Conservation (phyloP, 1,140 invertebrate genomes). For the Octopus sinensis region DNA sequence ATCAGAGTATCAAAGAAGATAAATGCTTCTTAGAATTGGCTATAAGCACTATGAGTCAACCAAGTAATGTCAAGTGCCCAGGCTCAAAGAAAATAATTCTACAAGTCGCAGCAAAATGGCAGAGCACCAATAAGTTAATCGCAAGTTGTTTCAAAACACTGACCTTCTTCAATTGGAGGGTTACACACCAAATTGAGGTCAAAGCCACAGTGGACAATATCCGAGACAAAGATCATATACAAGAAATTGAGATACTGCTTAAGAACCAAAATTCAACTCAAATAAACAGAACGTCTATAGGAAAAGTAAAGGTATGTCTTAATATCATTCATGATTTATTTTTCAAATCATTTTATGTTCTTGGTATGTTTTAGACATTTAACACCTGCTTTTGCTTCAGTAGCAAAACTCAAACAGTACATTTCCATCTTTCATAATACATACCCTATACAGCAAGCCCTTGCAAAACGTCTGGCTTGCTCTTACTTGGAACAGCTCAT, state of each 20-base stretch:
- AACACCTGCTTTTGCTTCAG: too few relatives aligned
- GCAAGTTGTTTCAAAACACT: slow-evolving; percentile 23
- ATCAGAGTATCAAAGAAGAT: not conserved
- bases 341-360: too few relatives aligned
- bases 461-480: too few relatives aligned
- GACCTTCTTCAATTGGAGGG: slow-evolving; percentile 25
- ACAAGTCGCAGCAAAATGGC: slow-evolving; percentile 27
- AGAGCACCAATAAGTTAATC: not conserved
- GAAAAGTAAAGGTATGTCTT: too few relatives aligned
- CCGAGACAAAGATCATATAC: slow-evolving; percentile 31
- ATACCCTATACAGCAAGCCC: too few relatives aligned
- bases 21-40: not conserved
- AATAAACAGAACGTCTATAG: too few relatives aligned
- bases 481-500: too few relatives aligned
- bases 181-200: slow-evolving; percentile 23
- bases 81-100: slow-evolving; percentile 21
- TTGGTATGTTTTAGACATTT: too few relatives aligned
- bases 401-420: too few relatives aligned
- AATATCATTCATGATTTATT: too few relatives aligned
- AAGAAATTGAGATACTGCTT: not conserved
- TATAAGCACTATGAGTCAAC: not conserved
- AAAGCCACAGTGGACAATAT: slow-evolving; percentile 32
- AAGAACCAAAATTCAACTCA: too few relatives aligned
- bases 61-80: not conserved
- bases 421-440: too few relatives aligned